Evolutionary conservation across 1,140 invertebrate species (phyloP), one percentile per base, ranked within the genome.

Genomic region (Trichonephila clavata): DNA sequence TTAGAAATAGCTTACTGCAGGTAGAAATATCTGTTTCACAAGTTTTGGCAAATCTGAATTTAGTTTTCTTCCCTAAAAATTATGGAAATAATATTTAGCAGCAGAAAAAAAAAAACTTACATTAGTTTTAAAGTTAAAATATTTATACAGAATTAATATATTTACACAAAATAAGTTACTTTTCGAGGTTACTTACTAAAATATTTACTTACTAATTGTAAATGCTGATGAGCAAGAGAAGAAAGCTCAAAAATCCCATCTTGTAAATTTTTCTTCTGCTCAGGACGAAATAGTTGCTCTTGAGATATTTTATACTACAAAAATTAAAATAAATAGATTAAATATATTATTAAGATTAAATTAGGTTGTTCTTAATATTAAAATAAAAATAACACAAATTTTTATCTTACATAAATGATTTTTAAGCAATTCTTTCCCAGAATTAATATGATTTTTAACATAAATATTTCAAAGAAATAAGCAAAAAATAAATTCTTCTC

Each of bases 161-260:
- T 39, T 39, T 39, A 39, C 32, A 50, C 7, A 50, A 50, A 13
- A 10, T 50, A 13, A 10, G 5, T 50, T 50, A 50, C 50, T 10
- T 50, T 5, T 50, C 7, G 10, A 50, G 0, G 7, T 0, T n/a
- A n/a, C 10, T 3, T 68, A 68, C 27, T 27, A 27, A 32, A 68
- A 4, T 14, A n/a, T 86, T 94, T 95, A 94, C 95, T 96, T 95
- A 98, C 97, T 96, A 98, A 97, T 95, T 97, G 95, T 86, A 99
- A 96, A 96, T 99, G 98, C 94, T 97, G 96, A 95, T 98, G 97
- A 20, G 98, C 98, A 94, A 96, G 96, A 83, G 97, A 97, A 7
- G 98, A 98, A 61, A 99, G 95, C 95, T 99, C 98, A 96, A 97
- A 98, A 32, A 97, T 96, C 57, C 97, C 97, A 95, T 98, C 97